Percentiles rank a stretch among this genome's conserved stretches.
These are phyloP conservation scores for Eudasyphora cyanicolor DNA, from an alignment of 2,888 invertebrate species.

Conservation along the genomic window DNA sequence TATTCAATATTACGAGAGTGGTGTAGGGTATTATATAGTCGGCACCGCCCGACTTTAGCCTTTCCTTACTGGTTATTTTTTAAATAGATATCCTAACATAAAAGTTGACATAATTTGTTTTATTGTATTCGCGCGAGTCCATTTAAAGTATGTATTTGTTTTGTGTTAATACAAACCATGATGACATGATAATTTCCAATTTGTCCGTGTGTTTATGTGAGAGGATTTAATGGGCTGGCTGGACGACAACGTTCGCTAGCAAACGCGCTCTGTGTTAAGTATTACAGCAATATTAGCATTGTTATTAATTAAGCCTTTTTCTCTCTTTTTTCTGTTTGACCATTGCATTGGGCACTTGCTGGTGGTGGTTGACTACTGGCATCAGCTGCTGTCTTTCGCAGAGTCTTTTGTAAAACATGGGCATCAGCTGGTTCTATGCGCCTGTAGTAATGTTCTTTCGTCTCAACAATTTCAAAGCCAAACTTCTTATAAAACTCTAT, in stretches of 20 bases:
- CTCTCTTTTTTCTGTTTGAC: conserved; percentile 72
- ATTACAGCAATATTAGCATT: too few species aligned
- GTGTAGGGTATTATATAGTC: too few species aligned
- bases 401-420: conserved; percentile 96
- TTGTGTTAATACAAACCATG: not conserved
- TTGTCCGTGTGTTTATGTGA: too few species aligned
- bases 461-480: conserved; percentile 98
- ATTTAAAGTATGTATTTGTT: not conserved
- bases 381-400: conserved; percentile 81
- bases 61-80: too few species aligned
- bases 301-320: conserved; percentile 71
- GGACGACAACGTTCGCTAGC: conserved; percentile 34
- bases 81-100: too few species aligned
- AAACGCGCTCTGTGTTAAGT: conserved; percentile 28
- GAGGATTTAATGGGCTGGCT: too few species aligned
- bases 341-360: conserved; percentile 70
- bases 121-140: conserved; percentile 4
- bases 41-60: too few species aligned
- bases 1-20: too few species aligned
- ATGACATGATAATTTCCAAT: too few species aligned
- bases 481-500: conserved; percentile 99
- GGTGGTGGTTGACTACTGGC: conserved; percentile 27
- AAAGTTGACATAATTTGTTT: not conserved
- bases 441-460: conserved; percentile 99
- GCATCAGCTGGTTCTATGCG: conserved; percentile 99